These are phyloP conservation scores for fruit fly (Drosophila melanogaster) DNA, from an alignment of 1,140 invertebrate species.

Conservation along the genomic window DNA sequence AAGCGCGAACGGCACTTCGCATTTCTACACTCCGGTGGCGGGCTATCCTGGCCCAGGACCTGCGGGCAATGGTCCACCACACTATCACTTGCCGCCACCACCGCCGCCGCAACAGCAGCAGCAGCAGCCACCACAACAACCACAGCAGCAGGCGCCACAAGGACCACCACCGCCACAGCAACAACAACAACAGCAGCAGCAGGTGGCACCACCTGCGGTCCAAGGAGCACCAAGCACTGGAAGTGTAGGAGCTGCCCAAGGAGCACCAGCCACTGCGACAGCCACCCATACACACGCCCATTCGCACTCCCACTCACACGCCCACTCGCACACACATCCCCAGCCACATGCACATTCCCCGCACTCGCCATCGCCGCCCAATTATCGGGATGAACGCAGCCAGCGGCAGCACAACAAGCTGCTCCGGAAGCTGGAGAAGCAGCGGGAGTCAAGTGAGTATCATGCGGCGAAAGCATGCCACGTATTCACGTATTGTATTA, in stretches of 20 bases:
- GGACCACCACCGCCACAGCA: constrained; percentile 66
- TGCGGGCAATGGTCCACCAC: constrained; percentile 86
- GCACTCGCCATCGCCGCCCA: constrained; percentile 85
- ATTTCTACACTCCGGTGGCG: constrained; percentile 86
- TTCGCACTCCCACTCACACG: constrained; percentile 5
- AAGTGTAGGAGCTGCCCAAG: neutral
- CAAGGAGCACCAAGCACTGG: constrained; percentile 12
- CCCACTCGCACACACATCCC: constrained; percentile 24
- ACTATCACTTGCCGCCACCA: constrained; percentile 86
- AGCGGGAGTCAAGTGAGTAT: constrained; percentile 86
- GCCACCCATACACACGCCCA: neutral
- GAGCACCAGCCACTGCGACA: neutral
- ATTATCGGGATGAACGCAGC: constrained; percentile 91
- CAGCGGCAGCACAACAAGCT: constrained; percentile 91
- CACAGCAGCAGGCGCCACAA: constrained; percentile 50
- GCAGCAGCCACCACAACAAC: neutral
- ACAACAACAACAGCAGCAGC: constrained; percentile 37
- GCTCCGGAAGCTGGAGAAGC: constrained; percentile 89
- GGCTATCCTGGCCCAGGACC: constrained; percentile 84
- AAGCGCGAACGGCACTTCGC: constrained; percentile 86
- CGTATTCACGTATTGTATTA: constrained; percentile 25
- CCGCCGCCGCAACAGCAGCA: constrained; percentile 47
- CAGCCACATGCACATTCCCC: constrained; percentile 84
- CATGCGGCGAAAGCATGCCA: constrained; percentile 4
- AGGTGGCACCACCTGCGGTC: constrained; percentile 1